These are phyloP conservation scores for Fistularia tabacaria DNA, from an alignment of 2,797 vertebrate genomes.

Conservation along the genomic window DNA sequence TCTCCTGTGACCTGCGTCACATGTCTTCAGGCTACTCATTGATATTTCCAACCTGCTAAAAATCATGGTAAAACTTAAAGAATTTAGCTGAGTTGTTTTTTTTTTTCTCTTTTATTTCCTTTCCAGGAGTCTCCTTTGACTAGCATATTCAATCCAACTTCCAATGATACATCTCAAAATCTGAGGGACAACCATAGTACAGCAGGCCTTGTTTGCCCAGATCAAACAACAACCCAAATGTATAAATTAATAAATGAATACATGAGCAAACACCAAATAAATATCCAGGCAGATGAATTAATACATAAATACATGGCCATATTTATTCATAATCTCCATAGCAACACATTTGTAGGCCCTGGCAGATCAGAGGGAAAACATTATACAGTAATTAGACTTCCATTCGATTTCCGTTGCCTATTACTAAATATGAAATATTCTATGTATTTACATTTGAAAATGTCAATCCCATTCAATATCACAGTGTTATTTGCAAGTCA, in stretches of 20 bases:
- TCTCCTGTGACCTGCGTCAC: conserved; percentile 50
- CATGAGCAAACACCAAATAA: conserved; percentile 42
- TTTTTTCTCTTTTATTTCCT: neutral
- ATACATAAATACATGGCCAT: conserved; percentile 62
- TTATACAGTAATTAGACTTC: conserved; percentile 67
- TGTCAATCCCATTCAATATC: conserved; percentile 68
- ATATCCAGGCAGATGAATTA: conserved; percentile 60
- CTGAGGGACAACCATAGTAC: too few species aligned
- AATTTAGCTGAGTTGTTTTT: conserved; percentile 14
- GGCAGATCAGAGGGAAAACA: conserved; percentile 48
- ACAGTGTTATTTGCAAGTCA: conserved; percentile 70
- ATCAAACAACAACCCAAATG: conserved; percentile 42
- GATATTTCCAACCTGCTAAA: conserved; percentile 8
- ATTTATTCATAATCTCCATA: conserved; percentile 67
- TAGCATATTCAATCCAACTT: conserved; percentile 1
- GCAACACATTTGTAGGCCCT: conserved; percentile 45
- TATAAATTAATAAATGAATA: conserved; percentile 66
- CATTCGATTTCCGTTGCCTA: conserved; percentile 44
- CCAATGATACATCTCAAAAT: neutral
- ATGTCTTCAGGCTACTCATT: conserved; percentile 38
- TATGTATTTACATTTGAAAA: conserved; percentile 68
- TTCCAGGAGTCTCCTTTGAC: too few species aligned
- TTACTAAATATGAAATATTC: conserved; percentile 55
- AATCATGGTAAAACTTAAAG: conserved; percentile 1
- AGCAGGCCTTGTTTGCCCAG: conserved; percentile 16